Evolutionary conservation across 2,113 vertebrate species (phyloP).

Genomic region (Mellivora capensis): DNA sequence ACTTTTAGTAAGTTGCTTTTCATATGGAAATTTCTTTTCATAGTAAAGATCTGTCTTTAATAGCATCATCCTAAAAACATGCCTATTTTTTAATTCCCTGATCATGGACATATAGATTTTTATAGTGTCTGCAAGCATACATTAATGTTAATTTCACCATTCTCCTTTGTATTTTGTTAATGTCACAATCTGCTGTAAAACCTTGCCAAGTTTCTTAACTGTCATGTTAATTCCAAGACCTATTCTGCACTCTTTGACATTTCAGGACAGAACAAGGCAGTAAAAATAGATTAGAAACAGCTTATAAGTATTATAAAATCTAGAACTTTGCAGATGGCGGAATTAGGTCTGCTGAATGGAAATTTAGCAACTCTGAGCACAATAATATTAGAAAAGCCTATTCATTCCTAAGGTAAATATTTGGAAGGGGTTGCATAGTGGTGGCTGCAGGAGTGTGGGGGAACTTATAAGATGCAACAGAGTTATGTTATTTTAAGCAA

Average conservation of each 20-base stretch:
- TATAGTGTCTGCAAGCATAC: slow-evolving; percentile 85
- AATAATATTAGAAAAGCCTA: slow-evolving; percentile 83
- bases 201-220: slow-evolving; percentile 90
- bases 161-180: slow-evolving; percentile 89
- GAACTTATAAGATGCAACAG: slow-evolving; percentile 47
- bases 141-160: slow-evolving; percentile 87
- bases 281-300: slow-evolving; percentile 92
- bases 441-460: slow-evolving; percentile 46
- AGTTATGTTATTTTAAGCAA: slow-evolving; percentile 64
- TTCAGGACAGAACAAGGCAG: slow-evolving; percentile 90
- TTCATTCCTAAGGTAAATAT: slow-evolving; percentile 85
- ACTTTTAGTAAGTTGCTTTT: slow-evolving; percentile 87
- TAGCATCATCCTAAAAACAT: slow-evolving; percentile 83
- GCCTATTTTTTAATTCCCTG: slow-evolving; percentile 84
- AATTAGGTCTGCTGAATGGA: slow-evolving; percentile 83
- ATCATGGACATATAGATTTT: slow-evolving; percentile 88
- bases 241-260: slow-evolving; percentile 88
- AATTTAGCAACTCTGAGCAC: slow-evolving; percentile 81
- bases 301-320: slow-evolving; percentile 91
- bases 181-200: slow-evolving; percentile 89
- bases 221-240: slow-evolving; percentile 90
- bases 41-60: slow-evolving; percentile 84
- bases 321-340: slow-evolving; percentile 88
- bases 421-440: slow-evolving; percentile 73
- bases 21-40: slow-evolving; percentile 89